Conservation (phyloP, 1,140 invertebrate genomes). For the Eulimnadia texana region DNA sequence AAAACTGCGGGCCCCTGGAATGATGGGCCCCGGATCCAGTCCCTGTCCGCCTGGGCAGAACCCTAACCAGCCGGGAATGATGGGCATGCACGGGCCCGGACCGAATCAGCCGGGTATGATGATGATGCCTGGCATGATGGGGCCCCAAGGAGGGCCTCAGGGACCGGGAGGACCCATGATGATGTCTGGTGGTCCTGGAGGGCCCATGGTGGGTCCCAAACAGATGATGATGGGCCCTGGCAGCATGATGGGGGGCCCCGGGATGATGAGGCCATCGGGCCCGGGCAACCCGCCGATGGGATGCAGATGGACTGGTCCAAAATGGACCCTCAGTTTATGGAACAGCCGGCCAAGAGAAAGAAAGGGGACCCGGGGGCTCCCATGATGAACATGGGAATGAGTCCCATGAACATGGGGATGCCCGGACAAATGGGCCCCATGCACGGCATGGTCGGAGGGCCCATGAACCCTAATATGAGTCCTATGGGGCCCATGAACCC, state of each 20-base stretch:
- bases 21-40: slow-evolving; percentile 25
- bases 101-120: slow-evolving; percentile 21
- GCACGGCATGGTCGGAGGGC: slow-evolving; percentile 21
- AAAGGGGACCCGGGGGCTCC: slow-evolving; percentile 18
- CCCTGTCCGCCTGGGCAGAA: slow-evolving; percentile 18
- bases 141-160: not conserved
- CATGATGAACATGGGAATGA: slow-evolving; percentile 11
- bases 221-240: slow-evolving; percentile 8
- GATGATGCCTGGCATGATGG: slow-evolving; percentile 7
- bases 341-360: slow-evolving; percentile 27
- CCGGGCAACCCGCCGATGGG: not conserved
- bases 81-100: slow-evolving; percentile 23
- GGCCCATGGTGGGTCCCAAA: not conserved
- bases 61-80: slow-evolving; percentile 25
- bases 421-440: slow-evolving; percentile 24
- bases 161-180: slow-evolving; percentile 9
- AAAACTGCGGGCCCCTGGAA: slow-evolving; percentile 21
- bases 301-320: slow-evolving; percentile 10
- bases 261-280: not conserved
- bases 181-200: slow-evolving; percentile 28
- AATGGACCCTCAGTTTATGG: not conserved
- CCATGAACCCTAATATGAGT: slow-evolving; percentile 21
- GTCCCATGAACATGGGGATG: slow-evolving; percentile 24
- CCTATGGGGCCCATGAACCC: slow-evolving; percentile 21
- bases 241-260: not conserved